Evolutionary conservation across 2,888 invertebrate species (phyloP).

Genomic region (Phlogophora meticulosa): DNA sequence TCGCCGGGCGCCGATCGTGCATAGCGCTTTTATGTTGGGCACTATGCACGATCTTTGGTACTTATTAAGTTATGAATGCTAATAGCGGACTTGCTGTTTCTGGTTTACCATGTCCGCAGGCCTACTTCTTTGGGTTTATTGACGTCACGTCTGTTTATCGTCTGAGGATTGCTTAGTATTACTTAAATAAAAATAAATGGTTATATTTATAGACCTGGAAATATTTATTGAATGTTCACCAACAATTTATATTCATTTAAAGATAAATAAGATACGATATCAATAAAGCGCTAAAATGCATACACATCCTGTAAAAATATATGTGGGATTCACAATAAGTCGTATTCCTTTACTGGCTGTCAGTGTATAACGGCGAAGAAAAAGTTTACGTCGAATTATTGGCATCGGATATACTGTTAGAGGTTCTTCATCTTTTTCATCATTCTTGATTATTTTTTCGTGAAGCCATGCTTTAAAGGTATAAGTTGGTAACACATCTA

Average conservation of each 20-base stretch:
- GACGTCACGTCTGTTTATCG: too few relatives aligned
- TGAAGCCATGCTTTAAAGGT: slow-evolving; percentile 84
- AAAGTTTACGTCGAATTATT: slow-evolving; percentile 32
- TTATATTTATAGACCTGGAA: slow-evolving; percentile 7
- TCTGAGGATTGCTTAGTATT: not conserved
- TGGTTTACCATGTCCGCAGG: too few relatives aligned
- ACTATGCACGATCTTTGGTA: too few relatives aligned
- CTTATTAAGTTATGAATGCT: too few relatives aligned
- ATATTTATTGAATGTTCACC: slow-evolving; percentile 49
- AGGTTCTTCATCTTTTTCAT: slow-evolving; percentile 69
- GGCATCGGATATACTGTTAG: slow-evolving; percentile 78
- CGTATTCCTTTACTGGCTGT: slow-evolving; percentile 45
- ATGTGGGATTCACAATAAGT: slow-evolving; percentile 12
- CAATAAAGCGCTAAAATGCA: slow-evolving; percentile 48
- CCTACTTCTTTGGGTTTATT: too few relatives aligned
- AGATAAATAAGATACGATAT: slow-evolving; percentile 24
- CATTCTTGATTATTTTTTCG: slow-evolving; percentile 81
- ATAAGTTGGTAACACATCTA: slow-evolving; percentile 79
- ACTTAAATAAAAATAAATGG: not conserved
- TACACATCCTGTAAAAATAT: slow-evolving; percentile 45
- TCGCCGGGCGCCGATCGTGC: too few relatives aligned
- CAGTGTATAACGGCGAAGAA: slow-evolving; percentile 65
- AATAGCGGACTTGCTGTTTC: too few relatives aligned
- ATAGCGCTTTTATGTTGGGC: too few relatives aligned
- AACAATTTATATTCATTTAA: slow-evolving; percentile 46